Evolutionary conservation across 2,888 invertebrate genomes (phyloP), one percentile per base, ranked within the genome.

Genomic region (Phorcus lineatus): DNA sequence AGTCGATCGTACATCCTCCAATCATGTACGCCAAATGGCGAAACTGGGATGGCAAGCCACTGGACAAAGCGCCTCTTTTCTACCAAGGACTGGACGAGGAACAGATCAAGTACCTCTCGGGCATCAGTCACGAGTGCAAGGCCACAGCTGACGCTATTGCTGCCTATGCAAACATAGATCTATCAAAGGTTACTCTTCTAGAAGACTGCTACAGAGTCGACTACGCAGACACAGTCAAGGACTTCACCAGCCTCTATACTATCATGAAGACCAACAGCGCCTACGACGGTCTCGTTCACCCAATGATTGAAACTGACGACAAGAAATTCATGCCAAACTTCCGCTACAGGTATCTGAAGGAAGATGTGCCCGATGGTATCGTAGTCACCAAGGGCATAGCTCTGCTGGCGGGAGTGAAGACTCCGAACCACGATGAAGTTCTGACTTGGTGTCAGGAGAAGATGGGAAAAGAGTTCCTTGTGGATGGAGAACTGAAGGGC

Each of bases 1-100:
- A 88, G 52, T 86, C 87, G 3, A 88, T 88, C 53, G 84, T 90
- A 9, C 90, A 90, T 74, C 89, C 90, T 2, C 87, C 89, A 7
- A 78, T 90, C 22, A 82, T 90, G 85, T 90, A 89, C 75, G 89
- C 89, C 7, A 79, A 81, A 52, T 91, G 90, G 90, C 78, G 79
- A 16, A 74, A 86, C 47, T 91, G 87, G 87, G 87, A 90, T 76
- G 89, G 89, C 9, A 79, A 86, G 16, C 86, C 88, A 0, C 17
- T 89, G 47, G 67, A 77, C 6, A 84, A 87, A 47, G 81, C 84
- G 0, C 90, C 90, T 9, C 74, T 90, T 9, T 90, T 91, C 78
- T 91, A 91, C 78, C 88, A 91, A 81, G 90, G 90, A 2, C 81
- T 90, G 4, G 83, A 87, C 74, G 85, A 89, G 9, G 53, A 62